Percentiles rank a stretch among this genome's conserved stretches.
phyloP scores from a whole-genome alignment of 1,140 invertebrate species.

The Eubasilissa regina region DNA sequence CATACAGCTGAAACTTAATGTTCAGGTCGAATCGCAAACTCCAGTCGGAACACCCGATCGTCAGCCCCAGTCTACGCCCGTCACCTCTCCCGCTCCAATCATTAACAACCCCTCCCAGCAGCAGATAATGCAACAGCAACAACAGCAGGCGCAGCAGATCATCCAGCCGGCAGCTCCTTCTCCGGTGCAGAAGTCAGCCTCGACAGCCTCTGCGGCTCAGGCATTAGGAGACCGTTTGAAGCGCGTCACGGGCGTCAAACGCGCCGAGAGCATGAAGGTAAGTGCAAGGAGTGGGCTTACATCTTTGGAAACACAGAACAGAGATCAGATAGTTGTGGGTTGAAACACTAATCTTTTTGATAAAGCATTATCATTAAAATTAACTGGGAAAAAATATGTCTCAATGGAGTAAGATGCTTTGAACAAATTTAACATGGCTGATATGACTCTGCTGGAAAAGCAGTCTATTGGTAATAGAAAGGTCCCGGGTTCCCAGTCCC shows the following conservation, averaged over 20 bases:
- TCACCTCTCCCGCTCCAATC: neutral
- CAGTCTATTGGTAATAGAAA: no score
- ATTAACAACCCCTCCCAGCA: neutral
- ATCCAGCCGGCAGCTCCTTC: constrained; percentile 34
- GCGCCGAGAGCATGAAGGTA: constrained; percentile 91
- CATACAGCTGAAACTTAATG: neutral
- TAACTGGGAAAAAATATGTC: no score
- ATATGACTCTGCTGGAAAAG: no score
- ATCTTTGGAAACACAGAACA: no score
- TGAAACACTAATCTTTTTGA: no score
- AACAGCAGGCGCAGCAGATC: neutral
- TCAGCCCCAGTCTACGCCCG: neutral
- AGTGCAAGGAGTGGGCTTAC: constrained; percentile 63
- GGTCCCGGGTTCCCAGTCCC: no score
- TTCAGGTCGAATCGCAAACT: neutral
- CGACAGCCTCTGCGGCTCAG: constrained; percentile 77
- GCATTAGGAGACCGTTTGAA: constrained; percentile 83
- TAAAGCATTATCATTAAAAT: no score
- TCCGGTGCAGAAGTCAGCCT: constrained; percentile 69
- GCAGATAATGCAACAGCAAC: neutral
- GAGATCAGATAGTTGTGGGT: no score
- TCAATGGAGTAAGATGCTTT: no score
- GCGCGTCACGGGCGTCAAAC: constrained; percentile 79
- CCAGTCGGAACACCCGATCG: neutral
- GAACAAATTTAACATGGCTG: no score